Evolutionary conservation across 1,140 invertebrate species (phyloP).

Genomic region (Drosophila pachea): DNA sequence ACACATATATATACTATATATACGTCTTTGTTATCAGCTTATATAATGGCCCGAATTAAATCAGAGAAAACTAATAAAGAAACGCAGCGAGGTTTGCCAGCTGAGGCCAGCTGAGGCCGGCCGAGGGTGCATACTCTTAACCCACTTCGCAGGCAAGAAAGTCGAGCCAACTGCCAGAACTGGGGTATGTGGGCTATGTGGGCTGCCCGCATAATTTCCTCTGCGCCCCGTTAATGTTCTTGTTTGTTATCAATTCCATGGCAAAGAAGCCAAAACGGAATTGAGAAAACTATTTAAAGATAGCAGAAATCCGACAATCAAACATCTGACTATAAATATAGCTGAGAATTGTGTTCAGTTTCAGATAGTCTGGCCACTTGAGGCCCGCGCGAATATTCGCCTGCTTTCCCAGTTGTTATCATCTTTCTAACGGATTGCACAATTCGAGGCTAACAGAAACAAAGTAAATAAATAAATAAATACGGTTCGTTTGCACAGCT

Average conservation of each 20-base stretch:
- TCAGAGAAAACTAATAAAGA: constrained; percentile 16
- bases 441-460: not conserved
- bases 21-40: too few relatives aligned
- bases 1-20: too few relatives aligned
- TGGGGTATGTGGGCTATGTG: too few relatives aligned
- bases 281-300: too few relatives aligned
- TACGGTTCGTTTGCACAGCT: not conserved
- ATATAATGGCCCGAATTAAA: not conserved
- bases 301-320: too few relatives aligned
- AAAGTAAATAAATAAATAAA: not conserved
- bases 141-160: constrained; percentile 49
- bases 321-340: too few relatives aligned
- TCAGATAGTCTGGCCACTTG: too few relatives aligned
- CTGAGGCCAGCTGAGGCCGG: too few relatives aligned
- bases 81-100: not conserved
- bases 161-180: too few relatives aligned
- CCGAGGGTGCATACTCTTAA: constrained; percentile 63
- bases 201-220: constrained; percentile 11
- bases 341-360: too few relatives aligned
- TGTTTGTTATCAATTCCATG: constrained; percentile 47
- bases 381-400: too few relatives aligned
- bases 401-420: constrained; percentile 32
- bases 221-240: constrained; percentile 58
- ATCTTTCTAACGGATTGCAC: constrained; percentile 6
- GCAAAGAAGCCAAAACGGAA: too few relatives aligned